phyloP scores from a whole-genome alignment of 2,113 vertebrate genomes.

The Protobothrops flavoviridis region DNA sequence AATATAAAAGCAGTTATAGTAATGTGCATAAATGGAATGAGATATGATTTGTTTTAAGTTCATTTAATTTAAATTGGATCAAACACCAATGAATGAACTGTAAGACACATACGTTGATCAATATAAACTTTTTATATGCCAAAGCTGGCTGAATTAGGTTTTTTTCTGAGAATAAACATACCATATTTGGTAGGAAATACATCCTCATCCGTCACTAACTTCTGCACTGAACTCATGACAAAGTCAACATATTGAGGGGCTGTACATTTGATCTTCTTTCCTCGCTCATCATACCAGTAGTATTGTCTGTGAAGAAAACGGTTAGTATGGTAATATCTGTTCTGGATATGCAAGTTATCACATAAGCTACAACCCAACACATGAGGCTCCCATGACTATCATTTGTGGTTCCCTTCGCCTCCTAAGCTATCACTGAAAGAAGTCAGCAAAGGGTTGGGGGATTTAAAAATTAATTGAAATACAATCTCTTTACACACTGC shows the following conservation, averaged over 20 bases:
- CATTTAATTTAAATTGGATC: not conserved
- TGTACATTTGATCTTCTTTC: slow-evolving; percentile 98
- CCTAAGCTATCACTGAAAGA: not conserved
- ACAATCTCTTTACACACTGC: not conserved
- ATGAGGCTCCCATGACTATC: not conserved
- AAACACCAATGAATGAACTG: not conserved
- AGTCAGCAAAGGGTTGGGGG: not conserved
- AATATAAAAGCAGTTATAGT: not conserved
- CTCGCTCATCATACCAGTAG: slow-evolving; percentile 98
- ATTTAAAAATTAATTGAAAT: not conserved
- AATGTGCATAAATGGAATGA: not conserved
- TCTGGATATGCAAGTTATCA: not conserved
- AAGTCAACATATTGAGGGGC: slow-evolving; percentile 98
- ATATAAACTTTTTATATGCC: not conserved
- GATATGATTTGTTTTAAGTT: not conserved
- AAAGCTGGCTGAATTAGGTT: not conserved
- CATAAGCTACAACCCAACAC: not conserved
- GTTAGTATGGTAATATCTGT: slow-evolving; percentile 18
- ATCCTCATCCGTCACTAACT: slow-evolving; percentile 96
- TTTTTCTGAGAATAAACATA: slow-evolving; percentile 63
- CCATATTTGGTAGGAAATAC: slow-evolving; percentile 98
- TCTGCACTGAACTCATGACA: slow-evolving; percentile 98
- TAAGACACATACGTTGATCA: not conserved
- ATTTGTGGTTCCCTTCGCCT: not conserved
- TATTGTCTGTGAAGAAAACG: slow-evolving; percentile 83